Evolutionary conservation across 2,888 invertebrate genomes (phyloP), one percentile per base, ranked within the genome.

Genomic region (Macropis europaea): DNA sequence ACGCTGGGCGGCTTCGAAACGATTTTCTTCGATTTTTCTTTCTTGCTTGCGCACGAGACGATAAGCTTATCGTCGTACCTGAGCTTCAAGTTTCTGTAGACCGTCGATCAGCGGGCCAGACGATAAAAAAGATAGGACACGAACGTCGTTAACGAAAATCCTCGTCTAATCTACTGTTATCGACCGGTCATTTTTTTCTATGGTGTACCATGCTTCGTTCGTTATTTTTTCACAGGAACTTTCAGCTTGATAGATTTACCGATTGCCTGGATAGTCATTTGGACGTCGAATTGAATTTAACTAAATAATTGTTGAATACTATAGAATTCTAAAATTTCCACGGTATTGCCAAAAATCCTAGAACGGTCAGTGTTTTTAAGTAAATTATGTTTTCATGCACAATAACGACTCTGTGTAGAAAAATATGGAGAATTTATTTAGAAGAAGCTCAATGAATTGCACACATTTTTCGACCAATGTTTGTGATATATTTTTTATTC

Each of bases 21-120:
- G n/a, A 24, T 9, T 30, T 50, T 43, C 15, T 7, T 3, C 11
- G 13, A 13, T 30, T 28, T 19, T 6, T 17, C 11, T 13, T 54
- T 13, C 24, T 13, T 26, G 2, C 34, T 26, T 24, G 32, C 22
- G 28, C 24, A 38, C 17, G 11, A 3, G 0, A 3, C 28, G 73
- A 73, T 70, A 70, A 60, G 60, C 43, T 63, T 73, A 70, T 73
- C 73, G 38, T 6, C 3, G 22, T 52, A 40, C 15, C 32, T 36
- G 43, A 11, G 22, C 34, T 45, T 19, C 32, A n/a, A 13, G 42
- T 52, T 54, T 45, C 50, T 22, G 40, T 54, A 50, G 50, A 32
- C 36, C 42, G 15, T 50, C 47, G 69, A 54, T 69, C 50, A 30
- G n/a, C 43, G 9, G 4, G 3, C 4, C 26, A 1, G n/a, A 7